Base-by-base conservation (phyloP, 2,797 vertebrate genomes). In the Sebastes umbrosus region DNA sequence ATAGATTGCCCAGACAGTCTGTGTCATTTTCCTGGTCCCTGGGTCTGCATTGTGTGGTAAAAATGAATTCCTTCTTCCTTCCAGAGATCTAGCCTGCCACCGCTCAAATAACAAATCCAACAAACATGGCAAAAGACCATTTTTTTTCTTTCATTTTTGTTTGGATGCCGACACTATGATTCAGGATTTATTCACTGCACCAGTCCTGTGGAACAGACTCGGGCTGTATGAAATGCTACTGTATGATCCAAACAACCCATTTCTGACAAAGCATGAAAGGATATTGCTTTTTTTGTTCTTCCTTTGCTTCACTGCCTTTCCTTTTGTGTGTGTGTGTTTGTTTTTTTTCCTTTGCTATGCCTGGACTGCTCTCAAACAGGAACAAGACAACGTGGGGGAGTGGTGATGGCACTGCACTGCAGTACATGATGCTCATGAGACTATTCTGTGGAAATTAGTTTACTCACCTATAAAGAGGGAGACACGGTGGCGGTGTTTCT, bases 231-330 rank as follows among this genome's bases (percentile, higher is more conserved):
- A 87, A 87, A 90, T 62, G 66, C 84, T 89, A 89, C 88, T 87
- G 87, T 84, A 87, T 59, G 43, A 87, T 84, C 86, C 88, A 90
- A 89, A 90, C 85, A 84, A 80, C 71, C 75, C 71, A 57, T 87
- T 92, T 91, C 86, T 91, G 84, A 93, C 91, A 90, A 83, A 73
- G 77, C 87, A 80, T 92, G 86, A 96, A 97, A 97, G 97, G 97
- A 98, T 98, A 98, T 98, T 98, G 97, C 75, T 88, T 96, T 98
- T 88, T 92, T 83, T 89, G 86, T 98, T 93, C 96, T 95, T 98
- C 96, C 92, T 97, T 97, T 88, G 96, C 95, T 75, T 97, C 97
- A 88, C 96, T 93, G 79, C 97, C 96, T 84, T 96, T 94, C 88
- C 84, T 96, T 96, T 89, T 96, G 96, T 96, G 34, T 63, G 52